Percentiles rank a stretch among this genome's conserved stretches.
These are phyloP conservation scores for Atta colombica DNA, from an alignment of 1,140 invertebrate species.

Conservation along the genomic window DNA sequence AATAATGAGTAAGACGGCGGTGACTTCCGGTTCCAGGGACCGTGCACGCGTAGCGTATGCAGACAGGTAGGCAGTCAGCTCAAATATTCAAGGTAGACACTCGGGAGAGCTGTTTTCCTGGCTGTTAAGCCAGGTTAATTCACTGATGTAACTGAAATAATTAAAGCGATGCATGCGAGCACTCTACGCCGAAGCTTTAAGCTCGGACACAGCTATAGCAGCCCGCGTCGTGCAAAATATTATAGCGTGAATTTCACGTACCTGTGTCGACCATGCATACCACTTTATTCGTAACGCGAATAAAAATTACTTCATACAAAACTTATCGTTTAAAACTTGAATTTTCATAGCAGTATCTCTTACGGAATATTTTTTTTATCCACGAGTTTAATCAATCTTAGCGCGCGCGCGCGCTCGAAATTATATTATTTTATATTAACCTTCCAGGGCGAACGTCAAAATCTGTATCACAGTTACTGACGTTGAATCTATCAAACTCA, in stretches of 20 bases:
- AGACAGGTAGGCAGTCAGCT: background rate
- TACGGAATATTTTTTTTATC: background rate
- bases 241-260: slow-evolving; percentile 1
- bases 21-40: slow-evolving; percentile 40
- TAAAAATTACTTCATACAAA: background rate
- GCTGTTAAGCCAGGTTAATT: slow-evolving; percentile 69
- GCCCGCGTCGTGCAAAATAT: slow-evolving; percentile 5
- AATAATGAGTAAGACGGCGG: slow-evolving; percentile 11
- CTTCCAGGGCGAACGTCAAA: too few species aligned
- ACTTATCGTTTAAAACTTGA: background rate
- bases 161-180: slow-evolving; percentile 72
- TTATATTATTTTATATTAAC: background rate
- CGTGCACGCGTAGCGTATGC: background rate
- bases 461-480: too few species aligned
- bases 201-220: slow-evolving; percentile 50
- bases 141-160: slow-evolving; percentile 74
- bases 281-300: background rate
- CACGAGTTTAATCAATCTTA: background rate
- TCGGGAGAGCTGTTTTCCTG: slow-evolving; percentile 65
- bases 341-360: background rate
- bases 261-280: background rate
- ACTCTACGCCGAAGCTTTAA: slow-evolving; percentile 49
- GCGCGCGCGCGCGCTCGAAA: background rate
- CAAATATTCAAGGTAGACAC: slow-evolving; percentile 67
- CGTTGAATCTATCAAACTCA: too few species aligned